Conservation (phyloP, 2,113 vertebrate genomes). For the Puffinus mauretanicus region DNA sequence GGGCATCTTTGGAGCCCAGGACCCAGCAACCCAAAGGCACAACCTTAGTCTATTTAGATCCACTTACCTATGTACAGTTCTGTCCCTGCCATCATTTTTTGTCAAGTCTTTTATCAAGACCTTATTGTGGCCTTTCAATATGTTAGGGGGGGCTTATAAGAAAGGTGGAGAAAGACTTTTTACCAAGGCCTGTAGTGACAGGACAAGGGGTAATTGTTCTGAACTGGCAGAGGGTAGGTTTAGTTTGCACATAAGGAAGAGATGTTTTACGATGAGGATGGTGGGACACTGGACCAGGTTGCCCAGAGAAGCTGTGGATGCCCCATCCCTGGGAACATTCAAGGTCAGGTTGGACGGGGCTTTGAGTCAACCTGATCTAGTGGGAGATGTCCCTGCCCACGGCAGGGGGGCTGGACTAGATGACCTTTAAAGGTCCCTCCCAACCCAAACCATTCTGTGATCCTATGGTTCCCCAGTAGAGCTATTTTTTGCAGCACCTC, state of each 20-base stretch:
- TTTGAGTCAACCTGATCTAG: not conserved
- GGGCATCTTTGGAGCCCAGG: not conserved
- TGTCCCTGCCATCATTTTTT: not conserved
- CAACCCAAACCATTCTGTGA: too few species aligned
- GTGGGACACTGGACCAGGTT: not conserved
- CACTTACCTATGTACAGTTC: not conserved
- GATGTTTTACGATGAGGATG: not conserved
- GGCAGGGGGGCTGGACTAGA: too few species aligned
- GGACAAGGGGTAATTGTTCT: not conserved
- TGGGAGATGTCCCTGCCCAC: too few species aligned
- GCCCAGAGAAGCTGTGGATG: not conserved
- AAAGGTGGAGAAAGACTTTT: not conserved
- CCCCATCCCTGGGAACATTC: not conserved
- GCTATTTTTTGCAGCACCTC: not conserved
- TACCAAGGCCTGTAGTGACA: not conserved
- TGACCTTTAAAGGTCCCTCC: too few species aligned
- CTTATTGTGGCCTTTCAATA: not conserved
- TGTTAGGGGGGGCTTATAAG: not conserved
- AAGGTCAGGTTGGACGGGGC: not conserved
- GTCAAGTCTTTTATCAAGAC: not conserved
- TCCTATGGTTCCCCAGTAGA: not conserved
- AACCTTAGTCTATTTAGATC: not conserved
- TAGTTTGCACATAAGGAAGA: too few species aligned
- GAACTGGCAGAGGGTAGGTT: not conserved
- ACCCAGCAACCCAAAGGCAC: not conserved